Percentiles rank a stretch among this genome's conserved stretches.
These are phyloP conservation scores for Pteria penguin DNA, from an alignment of 2,888 invertebrate genomes.

Conservation along the genomic window DNA sequence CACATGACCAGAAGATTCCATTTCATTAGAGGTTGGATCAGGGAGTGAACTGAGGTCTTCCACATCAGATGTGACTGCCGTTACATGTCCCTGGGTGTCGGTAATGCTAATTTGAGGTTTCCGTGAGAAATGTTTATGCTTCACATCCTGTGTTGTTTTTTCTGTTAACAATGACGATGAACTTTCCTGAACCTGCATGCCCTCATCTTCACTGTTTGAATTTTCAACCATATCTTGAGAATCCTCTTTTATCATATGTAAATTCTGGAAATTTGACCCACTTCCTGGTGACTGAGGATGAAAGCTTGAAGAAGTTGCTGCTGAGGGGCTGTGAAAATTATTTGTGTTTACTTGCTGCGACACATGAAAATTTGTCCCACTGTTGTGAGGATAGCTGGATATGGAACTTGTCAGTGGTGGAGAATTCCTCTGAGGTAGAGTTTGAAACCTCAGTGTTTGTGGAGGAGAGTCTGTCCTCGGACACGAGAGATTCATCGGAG, in stretches of 20 bases:
- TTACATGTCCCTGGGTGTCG: conserved; percentile 88
- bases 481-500: conserved; percentile 45
- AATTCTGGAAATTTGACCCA: conserved; percentile 71
- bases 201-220: conserved; percentile 56
- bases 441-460: conserved; percentile 60
- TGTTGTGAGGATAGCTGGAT: too few relatives aligned
- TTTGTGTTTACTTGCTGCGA: too few relatives aligned
- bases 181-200: conserved; percentile 50
- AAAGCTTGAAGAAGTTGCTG: too few relatives aligned
- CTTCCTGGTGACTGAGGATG: conserved; percentile 79
- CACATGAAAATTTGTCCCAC: too few relatives aligned
- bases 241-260: conserved; percentile 80
- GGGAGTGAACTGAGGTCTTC: conserved; percentile 43
- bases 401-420: conserved; percentile 70
- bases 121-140: conserved; percentile 63
- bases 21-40: conserved; percentile 21
- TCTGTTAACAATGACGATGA: conserved; percentile 7
- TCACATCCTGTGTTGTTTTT: conserved; percentile 29
- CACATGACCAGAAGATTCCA: conserved; percentile 1
- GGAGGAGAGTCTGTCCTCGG: conserved; percentile 66
- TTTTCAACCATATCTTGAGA: conserved; percentile 55
- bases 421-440: conserved; percentile 56
- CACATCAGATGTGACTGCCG: conserved; percentile 66
- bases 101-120: conserved; percentile 95
- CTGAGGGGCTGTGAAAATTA: too few relatives aligned